Evolutionary conservation across 2,797 vertebrate genomes (phyloP).

Genomic region (Phyllotis vaccarum): DNA sequence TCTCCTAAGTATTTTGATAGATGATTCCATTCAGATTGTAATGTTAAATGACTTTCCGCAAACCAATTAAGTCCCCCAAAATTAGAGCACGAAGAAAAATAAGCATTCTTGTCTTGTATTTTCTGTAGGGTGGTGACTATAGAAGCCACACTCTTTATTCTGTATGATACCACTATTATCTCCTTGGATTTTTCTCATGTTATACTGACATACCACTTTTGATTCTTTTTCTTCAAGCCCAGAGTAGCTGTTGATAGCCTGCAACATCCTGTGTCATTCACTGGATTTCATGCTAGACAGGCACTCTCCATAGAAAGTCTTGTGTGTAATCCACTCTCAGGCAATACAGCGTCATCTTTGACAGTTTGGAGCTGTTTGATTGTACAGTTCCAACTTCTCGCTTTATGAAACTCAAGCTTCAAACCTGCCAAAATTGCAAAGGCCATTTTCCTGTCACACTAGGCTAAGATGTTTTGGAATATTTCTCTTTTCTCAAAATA

Average conservation of each 20-base stretch:
- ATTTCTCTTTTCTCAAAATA: constrained; percentile 60
- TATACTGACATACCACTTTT: constrained; percentile 69
- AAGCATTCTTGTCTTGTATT: constrained; percentile 46
- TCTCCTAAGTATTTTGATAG: constrained; percentile 66
- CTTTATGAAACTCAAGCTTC: constrained; percentile 76
- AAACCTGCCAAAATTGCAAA: constrained; percentile 65
- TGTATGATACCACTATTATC: constrained; percentile 47
- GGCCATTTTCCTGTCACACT: constrained; percentile 56
- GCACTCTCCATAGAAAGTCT: constrained; percentile 70
- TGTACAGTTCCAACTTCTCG: constrained; percentile 56
- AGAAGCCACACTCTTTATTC: constrained; percentile 54
- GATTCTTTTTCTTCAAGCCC: constrained; percentile 79
- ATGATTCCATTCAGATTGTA: constrained; percentile 78
- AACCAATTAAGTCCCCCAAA: constrained; percentile 75
- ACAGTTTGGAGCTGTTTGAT: constrained; percentile 77
- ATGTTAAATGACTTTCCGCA: constrained; percentile 79
- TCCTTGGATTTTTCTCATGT: constrained; percentile 68
- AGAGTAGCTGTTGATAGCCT: constrained; percentile 58
- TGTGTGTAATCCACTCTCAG: constrained; percentile 67
- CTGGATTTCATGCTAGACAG: constrained; percentile 71
- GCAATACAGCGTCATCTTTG: constrained; percentile 70
- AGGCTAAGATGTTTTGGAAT: constrained; percentile 58
- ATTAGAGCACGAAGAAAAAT: constrained; percentile 45
- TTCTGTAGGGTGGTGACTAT: constrained; percentile 56
- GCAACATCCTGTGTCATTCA: constrained; percentile 58